A percentile compares a stretch with the other conserved stretches of the same genome.
phyloP scores from a whole-genome alignment of 1,140 invertebrate species.

The Armadillidium nasatum region DNA sequence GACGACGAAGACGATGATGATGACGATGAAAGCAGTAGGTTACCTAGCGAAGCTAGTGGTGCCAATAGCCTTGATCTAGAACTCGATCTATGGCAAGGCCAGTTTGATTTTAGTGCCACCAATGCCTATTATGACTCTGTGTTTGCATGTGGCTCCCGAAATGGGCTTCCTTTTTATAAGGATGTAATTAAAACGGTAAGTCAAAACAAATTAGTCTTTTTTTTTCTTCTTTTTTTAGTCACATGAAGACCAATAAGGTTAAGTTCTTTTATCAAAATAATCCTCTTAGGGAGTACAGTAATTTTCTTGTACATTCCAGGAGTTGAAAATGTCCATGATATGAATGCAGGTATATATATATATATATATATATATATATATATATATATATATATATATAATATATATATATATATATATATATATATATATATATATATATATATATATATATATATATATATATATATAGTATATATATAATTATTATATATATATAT shows the following conservation, averaged over 20 bases:
- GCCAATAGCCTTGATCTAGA: slow-evolving; percentile 56
- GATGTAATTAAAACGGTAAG: slow-evolving; percentile 43
- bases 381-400: too few species aligned
- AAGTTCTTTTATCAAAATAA: neutral
- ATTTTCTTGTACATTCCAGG: too few species aligned
- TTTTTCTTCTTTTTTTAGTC: too few species aligned
- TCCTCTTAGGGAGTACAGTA: too few species aligned
- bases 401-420: too few species aligned
- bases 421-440: too few species aligned
- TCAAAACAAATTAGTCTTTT: neutral
- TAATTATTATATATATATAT: too few species aligned
- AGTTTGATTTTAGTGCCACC: slow-evolving; percentile 62
- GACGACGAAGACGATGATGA: neutral
- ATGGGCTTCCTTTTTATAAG: slow-evolving; percentile 31
- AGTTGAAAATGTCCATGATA: too few species aligned
- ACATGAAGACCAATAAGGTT: neutral
- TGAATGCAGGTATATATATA: too few species aligned
- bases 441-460: too few species aligned
- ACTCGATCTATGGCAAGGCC: slow-evolving; percentile 79
- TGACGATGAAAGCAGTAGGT: neutral
- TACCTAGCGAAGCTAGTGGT: neutral
- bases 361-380: too few species aligned
- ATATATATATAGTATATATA: too few species aligned
- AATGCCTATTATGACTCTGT: slow-evolving; percentile 11
- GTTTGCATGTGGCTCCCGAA: neutral